Evolutionary conservation across 2,113 vertebrate species (phyloP).

Genomic region (Tangachromis dhanisi): DNA sequence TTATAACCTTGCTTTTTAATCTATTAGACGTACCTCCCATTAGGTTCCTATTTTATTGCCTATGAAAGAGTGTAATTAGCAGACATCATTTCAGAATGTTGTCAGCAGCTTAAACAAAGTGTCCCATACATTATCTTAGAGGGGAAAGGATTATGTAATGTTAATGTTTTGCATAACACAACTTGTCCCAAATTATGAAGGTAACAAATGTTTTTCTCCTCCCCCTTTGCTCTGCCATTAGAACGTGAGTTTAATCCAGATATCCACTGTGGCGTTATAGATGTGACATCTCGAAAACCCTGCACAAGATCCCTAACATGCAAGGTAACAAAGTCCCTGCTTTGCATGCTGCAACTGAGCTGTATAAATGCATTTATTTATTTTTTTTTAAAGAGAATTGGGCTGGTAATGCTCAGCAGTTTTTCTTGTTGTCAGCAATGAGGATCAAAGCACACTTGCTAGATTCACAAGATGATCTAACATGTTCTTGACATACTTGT

Average conservation of each 20-base stretch:
- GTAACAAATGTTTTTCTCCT: background rate
- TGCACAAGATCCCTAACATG: constrained; percentile 99
- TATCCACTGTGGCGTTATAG: constrained; percentile 95
- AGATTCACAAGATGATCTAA: background rate
- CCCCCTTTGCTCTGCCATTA: constrained; percentile 45
- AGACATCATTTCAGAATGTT: background rate
- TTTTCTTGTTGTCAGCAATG: background rate
- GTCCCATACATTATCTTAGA: background rate
- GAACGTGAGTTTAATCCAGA: constrained; percentile 98
- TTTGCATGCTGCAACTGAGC: background rate
- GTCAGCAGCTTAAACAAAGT: background rate
- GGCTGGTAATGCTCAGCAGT: background rate
- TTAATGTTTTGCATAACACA: background rate
- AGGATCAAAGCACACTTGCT: background rate
- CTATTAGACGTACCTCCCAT: background rate
- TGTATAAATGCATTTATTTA: background rate
- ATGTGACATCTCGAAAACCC: constrained; percentile 92
- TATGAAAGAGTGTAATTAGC: background rate
- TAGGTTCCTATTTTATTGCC: background rate
- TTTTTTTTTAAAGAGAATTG: background rate
- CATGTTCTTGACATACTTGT: background rate
- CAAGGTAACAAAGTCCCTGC: constrained; percentile 78
- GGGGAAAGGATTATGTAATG: background rate
- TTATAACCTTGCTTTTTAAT: background rate
- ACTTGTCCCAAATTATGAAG: background rate